Conservation (phyloP, 1,140 invertebrate genomes). For the Brachionus sp. region DNA sequence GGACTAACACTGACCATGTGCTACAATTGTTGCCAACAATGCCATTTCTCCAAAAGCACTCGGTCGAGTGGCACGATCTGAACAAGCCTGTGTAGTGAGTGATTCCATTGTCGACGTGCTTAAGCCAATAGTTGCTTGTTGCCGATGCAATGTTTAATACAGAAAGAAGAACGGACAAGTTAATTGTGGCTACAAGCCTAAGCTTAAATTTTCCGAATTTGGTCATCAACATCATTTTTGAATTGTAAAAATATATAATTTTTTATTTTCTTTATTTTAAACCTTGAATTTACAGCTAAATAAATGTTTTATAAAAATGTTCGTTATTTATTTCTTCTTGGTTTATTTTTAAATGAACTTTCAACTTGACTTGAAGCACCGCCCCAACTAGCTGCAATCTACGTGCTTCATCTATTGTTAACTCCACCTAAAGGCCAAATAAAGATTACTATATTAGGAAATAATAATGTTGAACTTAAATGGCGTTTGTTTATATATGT, state of each 20-base stretch:
- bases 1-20: neutral
- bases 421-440: conserved; percentile 1
- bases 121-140: conserved; percentile 27
- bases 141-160: conserved; percentile 1
- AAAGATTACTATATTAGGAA: conserved; percentile 23
- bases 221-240: conserved; percentile 44
- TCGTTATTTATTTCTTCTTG: neutral
- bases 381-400: neutral
- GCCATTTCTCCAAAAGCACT: conserved; percentile 25
- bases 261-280: neutral
- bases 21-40: neutral
- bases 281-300: neutral
- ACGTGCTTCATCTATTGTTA: neutral
- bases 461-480: neutral
- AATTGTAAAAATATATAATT: neutral
- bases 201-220: conserved; percentile 46
- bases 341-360: neutral
- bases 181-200: conserved; percentile 23
- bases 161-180: neutral
- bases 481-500: conserved; percentile 12
- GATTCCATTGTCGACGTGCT: neutral
- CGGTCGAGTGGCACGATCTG: neutral
- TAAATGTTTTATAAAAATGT: conserved; percentile 11
- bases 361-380: neutral
- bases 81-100: conserved; percentile 19